A percentile compares a stretch with the other conserved stretches of the same genome.
Conservation (phyloP, 2,797 vertebrate genomes). For the Sebastes flavidus region DNA sequence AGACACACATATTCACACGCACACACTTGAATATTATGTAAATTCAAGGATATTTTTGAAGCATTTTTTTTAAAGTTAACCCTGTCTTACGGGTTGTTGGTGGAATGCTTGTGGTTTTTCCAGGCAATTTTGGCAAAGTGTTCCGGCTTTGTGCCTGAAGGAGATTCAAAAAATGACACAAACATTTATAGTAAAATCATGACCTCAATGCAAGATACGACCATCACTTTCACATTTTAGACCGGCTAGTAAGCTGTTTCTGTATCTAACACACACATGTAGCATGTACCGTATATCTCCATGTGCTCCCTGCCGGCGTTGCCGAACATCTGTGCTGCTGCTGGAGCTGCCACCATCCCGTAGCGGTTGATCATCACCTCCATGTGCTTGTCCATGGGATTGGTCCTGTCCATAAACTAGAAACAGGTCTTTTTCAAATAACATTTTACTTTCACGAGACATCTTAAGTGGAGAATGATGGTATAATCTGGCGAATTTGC, state of each 20-base stretch:
- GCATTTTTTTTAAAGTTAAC: not conserved
- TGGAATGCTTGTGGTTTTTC: slow-evolving; percentile 98
- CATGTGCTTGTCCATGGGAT: slow-evolving; percentile 91
- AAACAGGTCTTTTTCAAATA: not conserved
- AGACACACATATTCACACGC: not conserved
- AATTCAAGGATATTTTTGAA: not conserved
- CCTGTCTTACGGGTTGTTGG: slow-evolving; percentile 92
- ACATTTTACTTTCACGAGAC: not conserved
- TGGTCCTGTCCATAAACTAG: slow-evolving; percentile 85
- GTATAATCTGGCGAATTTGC: not conserved
- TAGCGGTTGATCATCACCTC: slow-evolving; percentile 88
- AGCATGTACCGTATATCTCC: slow-evolving; percentile 91
- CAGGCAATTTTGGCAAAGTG: slow-evolving; percentile 98
- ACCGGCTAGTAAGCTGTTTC: not conserved
- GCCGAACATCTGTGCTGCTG: slow-evolving; percentile 90
- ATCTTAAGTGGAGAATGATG: not conserved
- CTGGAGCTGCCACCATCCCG: slow-evolving; percentile 82
- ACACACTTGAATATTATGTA: not conserved
- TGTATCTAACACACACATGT: not conserved
- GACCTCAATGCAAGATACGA: not conserved
- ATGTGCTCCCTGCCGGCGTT: slow-evolving; percentile 92
- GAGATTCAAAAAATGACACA: slow-evolving; percentile 17
- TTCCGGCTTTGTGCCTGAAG: slow-evolving; percentile 90
- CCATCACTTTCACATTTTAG: not conserved
- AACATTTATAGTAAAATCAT: not conserved